phyloP scores from a whole-genome alignment of 2,113 vertebrate species.

The Neoarius graeffei region DNA sequence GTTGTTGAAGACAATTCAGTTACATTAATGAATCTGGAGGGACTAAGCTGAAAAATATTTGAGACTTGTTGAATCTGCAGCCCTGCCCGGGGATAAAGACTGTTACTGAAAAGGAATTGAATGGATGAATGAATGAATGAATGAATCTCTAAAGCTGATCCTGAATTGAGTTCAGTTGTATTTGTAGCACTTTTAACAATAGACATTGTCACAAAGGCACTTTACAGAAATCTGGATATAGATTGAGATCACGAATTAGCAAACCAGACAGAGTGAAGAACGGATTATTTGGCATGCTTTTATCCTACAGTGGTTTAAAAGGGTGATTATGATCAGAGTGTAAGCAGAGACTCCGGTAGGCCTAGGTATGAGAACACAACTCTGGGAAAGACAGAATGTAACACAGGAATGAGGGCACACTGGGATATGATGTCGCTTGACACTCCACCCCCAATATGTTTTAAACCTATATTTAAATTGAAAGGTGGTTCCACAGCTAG shows the following conservation, averaged over 20 bases:
- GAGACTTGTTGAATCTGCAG: no score
- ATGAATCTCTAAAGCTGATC: no score
- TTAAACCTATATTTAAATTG: neutral
- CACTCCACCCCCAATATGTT: neutral
- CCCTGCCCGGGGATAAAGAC: no score
- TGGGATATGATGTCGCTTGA: neutral
- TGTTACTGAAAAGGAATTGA: no score
- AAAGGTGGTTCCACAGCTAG: neutral
- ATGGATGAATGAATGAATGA: no score
- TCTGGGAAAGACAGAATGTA: neutral
- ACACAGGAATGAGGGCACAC: neutral
- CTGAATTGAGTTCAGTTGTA: neutral
- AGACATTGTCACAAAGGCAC: neutral
- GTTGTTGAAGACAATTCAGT: no score
- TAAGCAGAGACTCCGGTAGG: neutral
- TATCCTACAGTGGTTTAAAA: neutral
- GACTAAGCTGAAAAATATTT: no score
- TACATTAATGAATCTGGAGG: no score
- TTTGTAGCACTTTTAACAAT: neutral
- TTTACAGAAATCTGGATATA: neutral
- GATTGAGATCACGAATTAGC: neutral
- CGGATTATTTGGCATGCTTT: neutral
- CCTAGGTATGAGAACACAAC: neutral
- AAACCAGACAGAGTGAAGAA: neutral
- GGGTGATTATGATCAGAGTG: neutral